phyloP scores from a whole-genome alignment of 2,888 invertebrate genomes.

The Caenorhabditis wallacei region DNA sequence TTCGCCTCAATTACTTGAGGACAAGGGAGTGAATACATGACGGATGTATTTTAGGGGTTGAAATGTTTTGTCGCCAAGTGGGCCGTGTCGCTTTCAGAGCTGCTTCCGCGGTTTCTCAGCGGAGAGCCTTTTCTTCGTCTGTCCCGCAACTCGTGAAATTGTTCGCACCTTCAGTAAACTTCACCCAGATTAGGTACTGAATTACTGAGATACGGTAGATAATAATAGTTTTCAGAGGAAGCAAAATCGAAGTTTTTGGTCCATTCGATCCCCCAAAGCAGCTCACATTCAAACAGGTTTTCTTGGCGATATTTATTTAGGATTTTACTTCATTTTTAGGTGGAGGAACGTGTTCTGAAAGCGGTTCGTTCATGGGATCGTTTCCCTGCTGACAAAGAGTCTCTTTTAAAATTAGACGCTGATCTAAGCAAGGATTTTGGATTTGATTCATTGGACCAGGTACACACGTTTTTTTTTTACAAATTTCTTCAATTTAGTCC shows the following conservation, averaged over 20 bases:
- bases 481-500: not conserved
- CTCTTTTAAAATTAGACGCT: conserved; percentile 70
- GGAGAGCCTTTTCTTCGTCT: conserved; percentile 18
- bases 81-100: conserved; percentile 42
- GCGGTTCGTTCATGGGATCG: conserved; percentile 82
- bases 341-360: conserved; percentile 81
- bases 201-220: not conserved
- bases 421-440: conserved; percentile 74
- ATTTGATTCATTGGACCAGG: conserved; percentile 77
- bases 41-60: conserved; percentile 23
- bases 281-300: conserved; percentile 80
- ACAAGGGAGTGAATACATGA: not conserved
- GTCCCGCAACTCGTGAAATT: conserved; percentile 37
- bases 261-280: conserved; percentile 80
- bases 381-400: conserved; percentile 79
- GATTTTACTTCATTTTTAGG: conserved; percentile 67
- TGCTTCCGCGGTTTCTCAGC: conserved; percentile 29
- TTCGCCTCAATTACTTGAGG: conserved; percentile 67
- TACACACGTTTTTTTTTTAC: conserved; percentile 8
- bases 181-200: conserved; percentile 54
- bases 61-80: conserved; percentile 62
- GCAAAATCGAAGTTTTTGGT: conserved; percentile 75
- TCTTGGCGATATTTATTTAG: not conserved
- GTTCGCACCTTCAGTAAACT: conserved; percentile 50
- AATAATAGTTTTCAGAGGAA: conserved; percentile 57